phyloP scores from a whole-genome alignment of 2,888 invertebrate genomes.

The Lamellibrachia satsuma region DNA sequence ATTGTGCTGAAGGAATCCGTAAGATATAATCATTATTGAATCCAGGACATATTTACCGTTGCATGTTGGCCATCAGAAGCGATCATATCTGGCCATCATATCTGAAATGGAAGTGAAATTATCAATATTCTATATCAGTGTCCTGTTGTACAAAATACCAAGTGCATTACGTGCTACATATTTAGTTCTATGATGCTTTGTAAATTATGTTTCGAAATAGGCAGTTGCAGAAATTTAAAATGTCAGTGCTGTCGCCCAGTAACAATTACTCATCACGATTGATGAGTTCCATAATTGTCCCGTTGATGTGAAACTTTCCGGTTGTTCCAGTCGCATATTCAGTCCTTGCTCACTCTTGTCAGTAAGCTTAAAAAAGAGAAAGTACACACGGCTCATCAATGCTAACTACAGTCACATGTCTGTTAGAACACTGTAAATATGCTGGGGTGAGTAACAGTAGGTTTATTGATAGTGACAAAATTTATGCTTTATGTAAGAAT shows the following conservation, averaged over 20 bases:
- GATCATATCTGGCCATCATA: not conserved
- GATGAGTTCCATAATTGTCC: not conserved
- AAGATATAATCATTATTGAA: not conserved
- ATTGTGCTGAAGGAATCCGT: not conserved
- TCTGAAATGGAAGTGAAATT: constrained; percentile 1
- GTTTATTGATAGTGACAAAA: no score
- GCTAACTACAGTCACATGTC: no score
- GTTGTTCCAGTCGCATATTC: not conserved
- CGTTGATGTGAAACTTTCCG: no score
- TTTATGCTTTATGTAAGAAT: no score
- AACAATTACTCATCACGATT: not conserved
- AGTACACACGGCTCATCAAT: no score
- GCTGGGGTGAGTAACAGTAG: no score
- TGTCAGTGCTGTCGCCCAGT: not conserved
- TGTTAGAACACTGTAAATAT: no score
- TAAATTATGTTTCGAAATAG: not conserved
- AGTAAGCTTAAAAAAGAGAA: no score
- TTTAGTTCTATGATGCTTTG: not conserved
- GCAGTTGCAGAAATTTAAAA: not conserved
- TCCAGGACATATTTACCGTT: not conserved
- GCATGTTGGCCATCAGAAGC: not conserved
- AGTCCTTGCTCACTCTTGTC: not conserved
- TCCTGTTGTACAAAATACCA: not conserved
- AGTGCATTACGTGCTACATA: not conserved
- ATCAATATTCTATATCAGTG: not conserved